Conservation (phyloP, 2,888 invertebrate species). For the Drosophila buzzatii region DNA sequence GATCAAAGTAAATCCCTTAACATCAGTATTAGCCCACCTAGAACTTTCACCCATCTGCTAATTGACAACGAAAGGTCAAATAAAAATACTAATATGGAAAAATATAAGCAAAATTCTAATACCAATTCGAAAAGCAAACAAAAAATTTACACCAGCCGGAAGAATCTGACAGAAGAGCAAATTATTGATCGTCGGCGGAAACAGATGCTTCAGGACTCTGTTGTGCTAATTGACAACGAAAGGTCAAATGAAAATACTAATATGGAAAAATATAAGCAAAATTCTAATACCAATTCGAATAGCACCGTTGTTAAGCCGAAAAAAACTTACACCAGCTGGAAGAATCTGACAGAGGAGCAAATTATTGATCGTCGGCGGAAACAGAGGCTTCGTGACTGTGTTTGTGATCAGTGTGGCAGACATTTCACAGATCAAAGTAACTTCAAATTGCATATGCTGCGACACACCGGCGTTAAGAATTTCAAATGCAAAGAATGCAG, state of each 20-base stretch:
- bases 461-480: conserved; percentile 62
- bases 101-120: too few species aligned
- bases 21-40: neutral
- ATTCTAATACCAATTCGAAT: too few species aligned
- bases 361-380: conserved; percentile 51
- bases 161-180: too few species aligned
- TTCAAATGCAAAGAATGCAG: conserved; percentile 53
- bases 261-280: neutral
- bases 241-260: too few species aligned
- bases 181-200: too few species aligned
- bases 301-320: conserved; percentile 3
- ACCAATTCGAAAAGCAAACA: too few species aligned
- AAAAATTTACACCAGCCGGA: too few species aligned
- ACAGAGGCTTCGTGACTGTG: conserved; percentile 56
- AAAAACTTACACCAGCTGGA: conserved; percentile 58
- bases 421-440: conserved; percentile 70
- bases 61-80: neutral
- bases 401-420: conserved; percentile 68
- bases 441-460: conserved; percentile 66
- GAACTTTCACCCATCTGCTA: neutral
- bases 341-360: conserved; percentile 61
- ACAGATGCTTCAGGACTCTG: too few species aligned
- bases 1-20: neutral
- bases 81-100: neutral
- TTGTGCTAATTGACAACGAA: neutral